A percentile compares a stretch with the other conserved stretches of the same genome.
Evolutionary conservation across 2,888 invertebrate genomes (phyloP).

Genomic region (Neoascia interrupta): DNA sequence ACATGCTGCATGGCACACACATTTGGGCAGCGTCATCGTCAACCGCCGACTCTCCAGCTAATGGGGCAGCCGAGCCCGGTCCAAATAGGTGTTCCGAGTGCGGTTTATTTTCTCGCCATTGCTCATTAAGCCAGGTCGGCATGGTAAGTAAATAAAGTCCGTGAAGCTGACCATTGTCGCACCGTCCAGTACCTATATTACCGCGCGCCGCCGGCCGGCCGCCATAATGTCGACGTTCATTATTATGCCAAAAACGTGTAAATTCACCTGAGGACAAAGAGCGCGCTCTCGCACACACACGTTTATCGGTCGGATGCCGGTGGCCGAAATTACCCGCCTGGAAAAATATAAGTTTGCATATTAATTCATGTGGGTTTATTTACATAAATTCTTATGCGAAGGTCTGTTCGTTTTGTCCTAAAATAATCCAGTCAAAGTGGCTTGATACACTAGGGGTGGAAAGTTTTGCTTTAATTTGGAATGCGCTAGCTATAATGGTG

Average conservation of each 20-base stretch:
- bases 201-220: constrained; percentile 29
- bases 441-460: constrained; percentile 32
- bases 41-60: constrained; percentile 28
- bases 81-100: constrained; percentile 70
- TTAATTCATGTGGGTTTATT: constrained; percentile 66
- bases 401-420: constrained; percentile 49
- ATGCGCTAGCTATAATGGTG: too few relatives aligned
- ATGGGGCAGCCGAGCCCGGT: constrained; percentile 56
- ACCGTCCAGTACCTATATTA: too few relatives aligned
- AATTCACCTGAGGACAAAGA: constrained; percentile 68
- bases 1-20: too few relatives aligned
- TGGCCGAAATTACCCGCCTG: constrained; percentile 55
- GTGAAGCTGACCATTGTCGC: constrained; percentile 61
- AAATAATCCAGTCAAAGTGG: constrained; percentile 19
- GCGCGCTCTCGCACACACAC: constrained; percentile 8
- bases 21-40: constrained; percentile 14
- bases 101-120: constrained; percentile 71
- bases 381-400: constrained; percentile 62
- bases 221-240: constrained; percentile 64
- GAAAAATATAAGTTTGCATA: constrained; percentile 64
- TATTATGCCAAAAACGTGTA: constrained; percentile 70
- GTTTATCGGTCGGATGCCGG: neutral
- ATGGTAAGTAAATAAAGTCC: constrained; percentile 64
- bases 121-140: constrained; percentile 69
- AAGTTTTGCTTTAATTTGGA: neutral